phyloP scores from a whole-genome alignment of 2,888 invertebrate species.

The Torymus texanus region DNA sequence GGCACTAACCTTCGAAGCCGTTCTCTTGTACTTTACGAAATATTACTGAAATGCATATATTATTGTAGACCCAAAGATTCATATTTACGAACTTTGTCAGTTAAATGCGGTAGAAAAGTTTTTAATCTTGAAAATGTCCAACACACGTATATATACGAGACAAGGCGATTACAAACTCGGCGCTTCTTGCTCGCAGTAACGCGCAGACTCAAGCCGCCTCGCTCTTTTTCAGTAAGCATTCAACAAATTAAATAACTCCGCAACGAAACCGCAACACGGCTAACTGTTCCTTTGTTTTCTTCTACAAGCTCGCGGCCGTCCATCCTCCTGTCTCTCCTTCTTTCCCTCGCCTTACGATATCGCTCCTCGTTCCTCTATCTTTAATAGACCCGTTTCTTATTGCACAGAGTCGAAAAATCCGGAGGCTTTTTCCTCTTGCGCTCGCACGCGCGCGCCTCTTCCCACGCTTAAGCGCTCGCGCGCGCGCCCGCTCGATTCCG shows the following conservation, averaged over 20 bases:
- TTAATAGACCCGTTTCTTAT: conserved; percentile 55
- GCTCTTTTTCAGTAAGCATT: neutral
- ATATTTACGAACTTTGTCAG: too few relatives aligned
- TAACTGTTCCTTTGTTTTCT: conserved; percentile 40
- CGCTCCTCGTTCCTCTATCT: conserved; percentile 33
- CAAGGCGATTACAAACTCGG: too few relatives aligned
- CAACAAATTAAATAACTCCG: conserved; percentile 10
- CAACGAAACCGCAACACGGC: neutral
- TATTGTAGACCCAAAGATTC: too few relatives aligned
- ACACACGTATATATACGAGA: too few relatives aligned
- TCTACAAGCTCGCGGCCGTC: neutral
- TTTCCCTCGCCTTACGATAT: conserved; percentile 13
- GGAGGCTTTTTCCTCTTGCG: conserved; percentile 27
- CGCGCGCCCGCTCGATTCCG: conserved; percentile 43
- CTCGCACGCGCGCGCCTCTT: conserved; percentile 31
- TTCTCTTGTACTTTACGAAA: too few relatives aligned
- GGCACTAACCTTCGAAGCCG: too few relatives aligned
- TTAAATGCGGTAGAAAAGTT: too few relatives aligned
- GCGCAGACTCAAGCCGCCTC: too few relatives aligned
- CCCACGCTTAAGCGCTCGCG: conserved; percentile 50
- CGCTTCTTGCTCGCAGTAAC: too few relatives aligned
- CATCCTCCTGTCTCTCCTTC: conserved; percentile 25
- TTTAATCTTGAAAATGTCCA: too few relatives aligned
- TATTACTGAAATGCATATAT: too few relatives aligned
- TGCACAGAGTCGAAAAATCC: conserved; percentile 48